Evolutionary conservation across 2,797 vertebrate genomes (phyloP), one percentile per base, ranked within the genome.

Genomic region (Fistularia commersonii): DNA sequence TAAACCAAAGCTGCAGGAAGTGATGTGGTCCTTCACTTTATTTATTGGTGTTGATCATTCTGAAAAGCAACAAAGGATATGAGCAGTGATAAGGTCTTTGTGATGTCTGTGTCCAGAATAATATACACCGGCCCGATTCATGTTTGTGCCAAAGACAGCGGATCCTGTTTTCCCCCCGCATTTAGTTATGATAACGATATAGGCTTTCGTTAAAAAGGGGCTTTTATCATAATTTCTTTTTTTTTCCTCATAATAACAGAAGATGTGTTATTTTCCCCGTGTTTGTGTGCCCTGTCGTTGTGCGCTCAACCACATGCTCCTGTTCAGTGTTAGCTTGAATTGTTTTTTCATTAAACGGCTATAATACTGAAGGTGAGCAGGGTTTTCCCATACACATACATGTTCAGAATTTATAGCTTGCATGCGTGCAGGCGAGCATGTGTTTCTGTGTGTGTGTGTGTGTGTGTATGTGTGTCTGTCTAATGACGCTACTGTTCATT

Each of bases 41-140:
- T 84, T 83, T 83, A 77, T 84, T 77, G 51, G 51, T 73, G 64
- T 76, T 64, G 67, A 63, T 73, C 66, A 69, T 76, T 70, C 49
- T 42, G 47, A 50, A 65, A 45, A 64, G 61, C 49, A 61, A 43
- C 57, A 63, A 45, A 74, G 71, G 74, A 80, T 61, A 74, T 79
- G 64, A 79, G 45, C 3, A 0, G 54, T 62, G 69, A 77, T 76
- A 72, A 69, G 53, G 44, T 49, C 72, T 74, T 68, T 57, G 59
- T 67, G 52, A 74, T 75, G 72, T 79, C 69, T 68, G 51, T 60
- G 53, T 77, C 62, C 61, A 59, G 57, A 79, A 79, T 64, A 87
- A 83, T 79, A 82, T 65, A 81, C 76, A 74, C 34, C 34, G 6
- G 43, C 42, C 51, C 69, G 40, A 77, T 76, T 80, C 64, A 77